phyloP scores from a whole-genome alignment of 2,113 vertebrate genomes.

The Chrysochloris asiatica region DNA sequence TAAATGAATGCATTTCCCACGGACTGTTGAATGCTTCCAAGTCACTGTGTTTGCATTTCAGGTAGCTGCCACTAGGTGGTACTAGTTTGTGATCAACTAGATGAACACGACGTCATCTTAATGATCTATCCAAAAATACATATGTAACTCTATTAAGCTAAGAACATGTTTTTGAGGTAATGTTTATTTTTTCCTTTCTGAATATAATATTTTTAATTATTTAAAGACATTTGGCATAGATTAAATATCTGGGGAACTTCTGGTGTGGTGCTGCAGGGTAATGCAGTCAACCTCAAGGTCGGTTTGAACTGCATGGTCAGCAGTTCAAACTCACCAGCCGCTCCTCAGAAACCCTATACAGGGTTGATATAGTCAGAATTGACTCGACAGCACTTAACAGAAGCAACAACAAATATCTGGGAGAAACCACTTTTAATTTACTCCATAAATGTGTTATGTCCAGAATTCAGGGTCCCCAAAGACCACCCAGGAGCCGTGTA shows the following conservation, averaged over 20 bases:
- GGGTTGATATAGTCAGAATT: too few species aligned
- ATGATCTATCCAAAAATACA: not conserved
- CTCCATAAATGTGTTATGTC: too few species aligned
- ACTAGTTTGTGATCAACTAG: not conserved
- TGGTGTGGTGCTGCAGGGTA: too few species aligned
- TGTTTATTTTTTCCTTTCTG: not conserved
- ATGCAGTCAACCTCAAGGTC: too few species aligned
- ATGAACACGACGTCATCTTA: not conserved
- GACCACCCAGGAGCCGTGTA: too few species aligned
- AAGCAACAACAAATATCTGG: not conserved
- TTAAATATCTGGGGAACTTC: too few species aligned
- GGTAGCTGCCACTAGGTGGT: not conserved
- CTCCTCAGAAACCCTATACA: too few species aligned
- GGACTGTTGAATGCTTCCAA: not conserved
- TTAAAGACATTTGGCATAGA: not conserved
- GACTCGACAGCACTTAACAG: too few species aligned
- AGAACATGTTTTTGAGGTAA: not conserved
- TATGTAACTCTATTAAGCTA: slow-evolving; percentile 8
- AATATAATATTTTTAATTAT: not conserved
- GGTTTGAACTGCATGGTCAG: too few species aligned
- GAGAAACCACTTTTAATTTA: slow-evolving; percentile 12
- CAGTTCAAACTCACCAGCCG: too few species aligned
- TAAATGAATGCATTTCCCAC: not conserved
- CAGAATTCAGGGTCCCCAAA: too few species aligned
- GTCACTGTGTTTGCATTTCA: not conserved